phyloP scores from a whole-genome alignment of 2,113 vertebrate species.

The cattle (Bos taurus) region DNA sequence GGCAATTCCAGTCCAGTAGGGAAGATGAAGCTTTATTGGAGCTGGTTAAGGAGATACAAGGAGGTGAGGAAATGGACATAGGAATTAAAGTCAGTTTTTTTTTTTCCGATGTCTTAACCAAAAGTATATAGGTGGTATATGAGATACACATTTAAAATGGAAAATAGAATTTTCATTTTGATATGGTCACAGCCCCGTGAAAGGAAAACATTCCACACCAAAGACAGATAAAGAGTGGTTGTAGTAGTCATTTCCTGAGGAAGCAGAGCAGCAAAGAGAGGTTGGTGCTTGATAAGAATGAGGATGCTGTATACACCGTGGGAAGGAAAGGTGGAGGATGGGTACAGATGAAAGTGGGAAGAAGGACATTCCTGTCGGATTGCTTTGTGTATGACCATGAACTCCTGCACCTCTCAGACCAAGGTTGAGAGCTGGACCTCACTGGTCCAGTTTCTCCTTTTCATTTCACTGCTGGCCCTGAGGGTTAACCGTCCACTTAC shows the following conservation, averaged over 20 bases:
- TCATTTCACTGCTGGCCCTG: background rate
- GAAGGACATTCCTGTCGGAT: background rate
- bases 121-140: background rate
- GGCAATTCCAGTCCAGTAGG: background rate
- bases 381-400: background rate
- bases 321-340: background rate
- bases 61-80: background rate
- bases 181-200: background rate
- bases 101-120: background rate
- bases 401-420: too few relatives aligned
- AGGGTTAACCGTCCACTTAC: background rate
- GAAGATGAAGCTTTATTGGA: background rate
- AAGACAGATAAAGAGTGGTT: too few relatives aligned
- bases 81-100: background rate
- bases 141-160: background rate
- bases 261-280: background rate
- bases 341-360: background rate
- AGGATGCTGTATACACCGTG: background rate
- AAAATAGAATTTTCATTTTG: background rate
- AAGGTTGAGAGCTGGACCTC: background rate
- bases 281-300: background rate
- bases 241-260: background rate
- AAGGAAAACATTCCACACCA: too few relatives aligned
- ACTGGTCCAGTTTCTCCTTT: background rate
- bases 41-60: background rate